Evolutionary conservation across 2,113 vertebrate species (phyloP).

Genomic region (Fregetta grallaria): DNA sequence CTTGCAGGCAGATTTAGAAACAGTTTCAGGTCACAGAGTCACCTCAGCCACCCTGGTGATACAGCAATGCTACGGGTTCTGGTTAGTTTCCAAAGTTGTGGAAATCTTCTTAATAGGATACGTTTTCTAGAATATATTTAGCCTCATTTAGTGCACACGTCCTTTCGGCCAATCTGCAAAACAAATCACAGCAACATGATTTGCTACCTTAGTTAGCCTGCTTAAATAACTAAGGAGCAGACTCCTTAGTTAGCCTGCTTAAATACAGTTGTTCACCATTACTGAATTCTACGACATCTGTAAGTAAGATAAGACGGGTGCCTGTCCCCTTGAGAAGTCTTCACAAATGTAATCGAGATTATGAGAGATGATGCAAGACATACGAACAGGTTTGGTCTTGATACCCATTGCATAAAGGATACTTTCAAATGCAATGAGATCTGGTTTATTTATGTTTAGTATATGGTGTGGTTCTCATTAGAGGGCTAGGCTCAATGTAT

Average conservation of each 20-base stretch:
- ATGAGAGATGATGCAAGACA: not conserved
- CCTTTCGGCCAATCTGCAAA: not conserved
- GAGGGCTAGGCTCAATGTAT: not conserved
- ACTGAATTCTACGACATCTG: fast-evolving
- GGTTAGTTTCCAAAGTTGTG: not conserved
- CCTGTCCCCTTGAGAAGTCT: not conserved
- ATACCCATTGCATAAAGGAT: not conserved
- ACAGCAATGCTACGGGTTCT: not conserved
- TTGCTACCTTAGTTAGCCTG: not conserved
- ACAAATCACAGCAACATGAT: not conserved
- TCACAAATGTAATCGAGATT: not conserved
- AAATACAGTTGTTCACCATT: not conserved
- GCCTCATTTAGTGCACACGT: not conserved
- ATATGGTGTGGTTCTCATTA: not conserved
- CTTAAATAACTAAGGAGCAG: not conserved
- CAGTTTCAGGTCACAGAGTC: conserved; percentile 12
- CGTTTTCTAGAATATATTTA: not conserved
- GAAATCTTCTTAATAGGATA: not conserved
- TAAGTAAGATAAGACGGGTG: not conserved
- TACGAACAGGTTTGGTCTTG: not conserved
- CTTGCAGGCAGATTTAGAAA: conserved; percentile 20
- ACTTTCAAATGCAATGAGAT: not conserved
- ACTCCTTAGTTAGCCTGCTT: not conserved
- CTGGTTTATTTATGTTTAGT: not conserved
- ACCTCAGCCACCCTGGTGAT: not conserved